Evolutionary conservation across 2,113 vertebrate species (phyloP).

Genomic region (Indicator indicator): DNA sequence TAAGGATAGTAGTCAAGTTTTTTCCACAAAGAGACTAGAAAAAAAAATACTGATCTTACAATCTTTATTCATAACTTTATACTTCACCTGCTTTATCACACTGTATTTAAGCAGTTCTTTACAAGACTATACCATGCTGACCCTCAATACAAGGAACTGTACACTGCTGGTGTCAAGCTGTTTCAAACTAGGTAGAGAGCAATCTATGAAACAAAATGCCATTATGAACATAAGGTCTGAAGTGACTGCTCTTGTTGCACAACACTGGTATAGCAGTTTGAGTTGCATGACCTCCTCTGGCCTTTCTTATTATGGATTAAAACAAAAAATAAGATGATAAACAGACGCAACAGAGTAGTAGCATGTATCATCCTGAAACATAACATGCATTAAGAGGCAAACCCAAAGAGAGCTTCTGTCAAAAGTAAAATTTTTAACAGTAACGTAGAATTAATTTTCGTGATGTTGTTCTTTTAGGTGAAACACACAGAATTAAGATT

Average conservation of each 20-base stretch:
- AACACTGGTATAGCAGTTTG: background rate
- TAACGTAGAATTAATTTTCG: background rate
- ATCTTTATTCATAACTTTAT: background rate
- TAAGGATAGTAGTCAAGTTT: conserved; percentile 93
- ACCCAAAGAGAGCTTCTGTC: background rate
- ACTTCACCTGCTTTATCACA: background rate
- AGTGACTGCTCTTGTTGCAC: background rate
- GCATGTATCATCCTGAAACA: accelerated
- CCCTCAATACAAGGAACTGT: background rate
- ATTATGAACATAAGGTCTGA: background rate
- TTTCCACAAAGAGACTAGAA: conserved; percentile 96
- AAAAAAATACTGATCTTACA: conserved; percentile 10
- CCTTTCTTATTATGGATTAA: background rate
- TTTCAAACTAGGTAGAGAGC: background rate
- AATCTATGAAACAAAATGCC: background rate
- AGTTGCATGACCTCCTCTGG: background rate
- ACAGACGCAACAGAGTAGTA: background rate
- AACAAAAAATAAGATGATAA: background rate
- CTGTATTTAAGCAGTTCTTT: background rate
- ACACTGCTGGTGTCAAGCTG: background rate
- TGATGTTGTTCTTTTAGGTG: background rate
- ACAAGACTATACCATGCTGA: background rate
- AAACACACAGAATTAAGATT: background rate
- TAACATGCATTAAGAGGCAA: background rate
- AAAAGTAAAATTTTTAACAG: background rate